Evolutionary conservation across 2,888 invertebrate genomes (phyloP), one percentile per base, ranked within the genome.

Genomic region (Drosophila lacicola): DNA sequence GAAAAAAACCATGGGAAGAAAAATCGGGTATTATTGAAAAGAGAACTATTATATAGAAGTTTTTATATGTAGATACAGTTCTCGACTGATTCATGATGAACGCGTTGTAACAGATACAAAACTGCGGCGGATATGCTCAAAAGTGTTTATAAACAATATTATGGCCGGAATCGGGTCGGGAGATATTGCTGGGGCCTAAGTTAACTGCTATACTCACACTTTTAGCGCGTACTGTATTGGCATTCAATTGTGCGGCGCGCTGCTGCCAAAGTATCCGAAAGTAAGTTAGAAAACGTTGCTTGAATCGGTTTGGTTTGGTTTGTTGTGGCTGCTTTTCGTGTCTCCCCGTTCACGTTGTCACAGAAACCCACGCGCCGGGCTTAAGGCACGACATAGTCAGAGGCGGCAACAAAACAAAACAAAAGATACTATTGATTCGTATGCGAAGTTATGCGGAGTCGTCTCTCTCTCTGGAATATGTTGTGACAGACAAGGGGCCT

Each of bases 391-490:
- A 46, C 61, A 63, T 37, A 10, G 55, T 66, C 46, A 54, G 39
- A 54, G 39, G 29, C 53, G 39, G 29, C 53, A 41, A 17, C 17
- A 1, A 83, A 74, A 45, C 61, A 70, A 66, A 45, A 70, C 65
- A 60, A 41, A 45, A 49, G 44, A 58, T 61, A 76, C 86, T 86
- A 88, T 86, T 88, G 88, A 84, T 88, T 84, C 73, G 74, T 67
- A 63, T 44, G 45, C 58, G 83, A 83, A 88, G 86, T 88, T 88
- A 85, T 77, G 86, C 67, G 73, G 74, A 83, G 85, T 84, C 64
- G 70, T 45, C 37, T 17, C 17, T 34, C 37, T 36, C 17, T 34
- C 37, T 36, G 47, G 56, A 50, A 47, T 56, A 60, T 71, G 68
- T 85, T 82, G 83, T 78, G 82, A 82, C 80, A 76, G 82, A 46